Base-by-base conservation (phyloP, 2,113 vertebrate species). In the Triplophysa dalaica region DNA sequence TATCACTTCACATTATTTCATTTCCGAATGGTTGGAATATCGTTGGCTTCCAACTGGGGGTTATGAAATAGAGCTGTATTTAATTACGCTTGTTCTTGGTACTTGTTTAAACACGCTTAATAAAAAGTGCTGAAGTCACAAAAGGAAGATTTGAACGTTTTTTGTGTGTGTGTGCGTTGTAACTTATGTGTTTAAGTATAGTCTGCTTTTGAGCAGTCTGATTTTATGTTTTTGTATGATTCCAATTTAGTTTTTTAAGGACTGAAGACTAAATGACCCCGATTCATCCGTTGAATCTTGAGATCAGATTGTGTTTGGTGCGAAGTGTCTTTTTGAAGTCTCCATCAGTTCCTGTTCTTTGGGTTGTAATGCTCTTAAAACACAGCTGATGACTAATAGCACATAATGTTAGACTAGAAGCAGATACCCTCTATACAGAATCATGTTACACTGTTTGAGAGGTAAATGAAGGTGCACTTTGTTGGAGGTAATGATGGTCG, bases 1-100 rank as follows among this genome's bases (percentile, higher is more conserved):
- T 45, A 26, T 67, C 43, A 63, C 75, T 65, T 77, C 75, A 65
- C 61, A 64, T 77, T 77, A 77, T 50, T 76, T 64, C 74, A 76
- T 65, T 62, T 77, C 62, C 26, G 62, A 63, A 65, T 63, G 73
- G 41, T 63, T 75, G 41, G 3, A 38, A 61, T 62, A 45, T 61
- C 48, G 73, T 48, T 2, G 38, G 17, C 54, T 38, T 14, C 50
- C 52, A 73, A 56, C 38, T 61, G 56, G 21, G 45, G 8, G 29
- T 75, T 75, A 58, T 26, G 58, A 75, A 75, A 62, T 22, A 48
- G 14, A 74, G 70, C 14, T 63, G 58, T 63, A 24, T 75, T 63
- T 62, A 61, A 74, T 56, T 11, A n/a, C 54, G 22, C 54, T 45
- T 43, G 22, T 38, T 38, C 43, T 38, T 61, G 58, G 16, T 48